Evolutionary conservation across 37 sponge, comb jelly and placozoan genomes (phyloP).

Genomic region (Crambe crambe): DNA sequence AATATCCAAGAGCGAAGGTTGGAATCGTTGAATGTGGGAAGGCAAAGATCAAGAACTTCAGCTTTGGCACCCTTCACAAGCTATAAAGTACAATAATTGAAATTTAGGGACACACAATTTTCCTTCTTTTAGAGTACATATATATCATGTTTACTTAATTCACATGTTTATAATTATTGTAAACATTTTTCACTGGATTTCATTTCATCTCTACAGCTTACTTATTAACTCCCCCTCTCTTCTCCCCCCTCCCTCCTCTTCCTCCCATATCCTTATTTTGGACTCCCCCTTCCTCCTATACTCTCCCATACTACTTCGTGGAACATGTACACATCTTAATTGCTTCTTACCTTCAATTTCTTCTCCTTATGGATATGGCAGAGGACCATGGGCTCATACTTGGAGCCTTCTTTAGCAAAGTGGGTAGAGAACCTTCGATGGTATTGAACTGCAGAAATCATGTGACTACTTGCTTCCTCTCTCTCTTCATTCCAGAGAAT

Average conservation of each 20-base stretch:
- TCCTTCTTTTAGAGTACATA: neutral
- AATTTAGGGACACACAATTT: neutral
- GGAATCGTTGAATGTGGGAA: neutral
- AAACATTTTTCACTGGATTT: too few relatives aligned
- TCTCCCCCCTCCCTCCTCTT: too few relatives aligned
- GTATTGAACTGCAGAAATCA: slow-evolving; percentile 12
- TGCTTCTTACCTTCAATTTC: slow-evolving; percentile 39
- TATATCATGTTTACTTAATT: neutral
- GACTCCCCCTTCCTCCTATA: too few relatives aligned
- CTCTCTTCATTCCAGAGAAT: slow-evolving; percentile 30
- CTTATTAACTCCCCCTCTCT: too few relatives aligned
- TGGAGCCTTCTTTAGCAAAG: slow-evolving; percentile 11
- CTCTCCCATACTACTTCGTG: too few relatives aligned
- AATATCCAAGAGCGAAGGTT: slow-evolving; percentile 48
- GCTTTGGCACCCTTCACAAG: slow-evolving; percentile 30
- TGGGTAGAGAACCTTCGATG: slow-evolving; percentile 44
- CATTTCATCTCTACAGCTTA: too few relatives aligned
- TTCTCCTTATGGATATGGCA: slow-evolving; percentile 34
- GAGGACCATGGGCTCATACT: slow-evolving; percentile 29
- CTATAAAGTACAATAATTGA: neutral
- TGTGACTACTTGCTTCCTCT: neutral
- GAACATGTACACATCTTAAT: too few relatives aligned
- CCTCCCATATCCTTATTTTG: too few relatives aligned
- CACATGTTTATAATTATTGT: too few relatives aligned
- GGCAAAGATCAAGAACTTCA: neutral